phyloP scores from a whole-genome alignment of 1,140 invertebrate genomes.

The Samia ricini region DNA sequence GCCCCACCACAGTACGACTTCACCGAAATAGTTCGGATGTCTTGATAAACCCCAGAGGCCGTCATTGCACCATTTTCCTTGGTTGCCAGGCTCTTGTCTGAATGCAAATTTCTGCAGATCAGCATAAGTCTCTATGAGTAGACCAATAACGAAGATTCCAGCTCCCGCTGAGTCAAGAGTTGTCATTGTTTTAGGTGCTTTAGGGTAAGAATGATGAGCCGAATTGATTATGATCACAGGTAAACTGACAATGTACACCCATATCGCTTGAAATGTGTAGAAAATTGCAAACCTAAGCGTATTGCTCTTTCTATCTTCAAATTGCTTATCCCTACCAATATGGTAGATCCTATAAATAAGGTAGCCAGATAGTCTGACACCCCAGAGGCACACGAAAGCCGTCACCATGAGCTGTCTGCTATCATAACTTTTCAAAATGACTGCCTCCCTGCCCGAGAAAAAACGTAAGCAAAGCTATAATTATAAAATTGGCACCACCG shows the following conservation, averaged over 20 bases:
- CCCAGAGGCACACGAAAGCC: constrained; percentile 91
- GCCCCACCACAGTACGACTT: constrained; percentile 96
- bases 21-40: constrained; percentile 97
- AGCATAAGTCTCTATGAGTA: constrained; percentile 92
- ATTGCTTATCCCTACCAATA: constrained; percentile 93
- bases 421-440: constrained; percentile 86
- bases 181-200: constrained; percentile 89
- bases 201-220: constrained; percentile 86
- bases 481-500: constrained; percentile 94
- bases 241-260: constrained; percentile 95
- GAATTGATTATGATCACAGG: constrained; percentile 95
- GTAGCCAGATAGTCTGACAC: constrained; percentile 89
- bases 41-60: constrained; percentile 93
- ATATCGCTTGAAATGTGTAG: constrained; percentile 95
- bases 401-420: constrained; percentile 93
- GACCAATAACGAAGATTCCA: constrained; percentile 88
- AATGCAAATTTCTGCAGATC: constrained; percentile 96
- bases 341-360: constrained; percentile 92
- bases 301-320: constrained; percentile 92
- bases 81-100: constrained; percentile 89
- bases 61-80: constrained; percentile 94
- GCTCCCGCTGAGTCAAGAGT: constrained; percentile 90
- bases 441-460: constrained; percentile 87
- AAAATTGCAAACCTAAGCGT: constrained; percentile 92
- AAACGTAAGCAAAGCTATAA: constrained; percentile 91